Base-by-base conservation (phyloP, 2,888 invertebrate genomes). In the Epsilonema sp. region DNA sequence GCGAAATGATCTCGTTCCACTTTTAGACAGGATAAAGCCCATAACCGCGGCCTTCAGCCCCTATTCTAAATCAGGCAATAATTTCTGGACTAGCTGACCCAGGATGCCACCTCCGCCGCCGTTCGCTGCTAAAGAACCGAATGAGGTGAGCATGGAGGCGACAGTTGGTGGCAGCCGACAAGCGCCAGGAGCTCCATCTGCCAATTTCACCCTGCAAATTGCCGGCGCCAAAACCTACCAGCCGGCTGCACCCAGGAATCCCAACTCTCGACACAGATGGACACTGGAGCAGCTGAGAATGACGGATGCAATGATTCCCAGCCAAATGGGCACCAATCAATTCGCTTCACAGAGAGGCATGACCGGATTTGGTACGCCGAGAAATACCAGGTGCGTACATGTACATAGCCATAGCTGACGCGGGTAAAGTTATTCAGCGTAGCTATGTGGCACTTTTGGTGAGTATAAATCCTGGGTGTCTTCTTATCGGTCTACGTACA, bases 291-390 rank as follows among this genome's bases (percentile, higher is more conserved):
- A 31, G 31, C 31, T 31, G 11, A 8, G 31, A 16, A 16, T 16
- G 11, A 31, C 31, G 11, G 31, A 31, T 16, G 31, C 11, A 31
- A 31, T 31, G 11, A 16, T 31, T 13, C 31, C 31, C 31, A 13
- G 11, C 31, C 31, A 31, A 16, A 13, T 13, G 11, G 31, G 31
- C 31, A 31, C 31, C 31, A 31, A 31, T 16, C 31, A 31, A 16
- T 31, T 31, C 31, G 31, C 31, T 16, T 31, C 31, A 13, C 31
- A 31, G 31, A 31, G 16, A 31, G 31, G 49, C 25, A 64, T 64
- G 63, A 63, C 63, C 53, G 58, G 58, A 52, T 63, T 64, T 53
- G 63, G 63, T 51, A 62, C 62, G 26, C 62, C 62, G 26, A 55
- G 63, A 52, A 63, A 63, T 58, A 63, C 63, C 50, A 48, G 31